A percentile compares a stretch with the other conserved stretches of the same genome.
Conservation (phyloP, 2,113 vertebrate species). For the Empidonax traillii region DNA sequence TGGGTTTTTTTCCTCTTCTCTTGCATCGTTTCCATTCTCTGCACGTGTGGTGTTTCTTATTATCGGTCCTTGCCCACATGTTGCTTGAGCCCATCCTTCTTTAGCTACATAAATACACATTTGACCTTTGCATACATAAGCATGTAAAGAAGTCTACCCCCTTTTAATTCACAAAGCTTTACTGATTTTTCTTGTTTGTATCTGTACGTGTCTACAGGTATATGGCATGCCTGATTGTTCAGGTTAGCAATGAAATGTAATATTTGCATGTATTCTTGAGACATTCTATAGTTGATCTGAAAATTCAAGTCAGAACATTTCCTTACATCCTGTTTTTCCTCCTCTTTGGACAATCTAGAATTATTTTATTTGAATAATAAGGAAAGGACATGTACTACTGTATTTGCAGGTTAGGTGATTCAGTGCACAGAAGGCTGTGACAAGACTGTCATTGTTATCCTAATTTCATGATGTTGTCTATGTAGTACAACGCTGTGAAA, state of each 20-base stretch:
- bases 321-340: neutral
- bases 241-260: neutral
- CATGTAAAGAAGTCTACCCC: neutral
- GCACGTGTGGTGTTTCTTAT: neutral
- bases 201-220: neutral
- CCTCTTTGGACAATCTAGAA: neutral
- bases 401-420: neutral
- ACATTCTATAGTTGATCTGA: neutral
- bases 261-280: neutral
- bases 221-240: neutral
- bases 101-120: neutral
- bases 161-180: neutral
- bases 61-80: neutral
- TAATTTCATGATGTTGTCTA: neutral
- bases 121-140: neutral
- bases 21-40: neutral
- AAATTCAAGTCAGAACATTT: neutral
- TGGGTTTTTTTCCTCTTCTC: neutral
- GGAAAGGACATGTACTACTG: neutral
- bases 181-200: neutral
- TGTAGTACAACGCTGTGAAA: conserved; percentile 22
- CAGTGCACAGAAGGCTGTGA: neutral
- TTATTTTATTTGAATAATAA: neutral
- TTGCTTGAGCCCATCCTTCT: neutral
- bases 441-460: neutral